Conservation (phyloP, 2,797 vertebrate species). For the Neomorphus geoffroyi region DNA sequence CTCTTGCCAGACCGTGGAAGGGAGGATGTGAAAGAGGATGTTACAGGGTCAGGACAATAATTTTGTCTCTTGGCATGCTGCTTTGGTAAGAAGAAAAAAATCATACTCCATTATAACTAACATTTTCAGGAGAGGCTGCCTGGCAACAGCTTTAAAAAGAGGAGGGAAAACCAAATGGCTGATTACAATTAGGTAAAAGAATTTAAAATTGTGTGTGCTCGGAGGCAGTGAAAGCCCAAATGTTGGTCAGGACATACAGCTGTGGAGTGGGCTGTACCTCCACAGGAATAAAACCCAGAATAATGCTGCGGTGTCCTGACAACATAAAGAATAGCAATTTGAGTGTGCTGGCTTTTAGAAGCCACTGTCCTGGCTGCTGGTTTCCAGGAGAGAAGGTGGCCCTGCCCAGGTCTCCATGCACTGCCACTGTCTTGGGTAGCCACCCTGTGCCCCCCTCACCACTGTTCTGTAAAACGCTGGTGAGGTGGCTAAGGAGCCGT, state of each 20-base stretch:
- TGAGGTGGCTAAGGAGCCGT: fast-evolving
- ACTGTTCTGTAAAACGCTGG: background rate
- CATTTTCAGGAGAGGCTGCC: background rate
- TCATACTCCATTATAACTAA: background rate
- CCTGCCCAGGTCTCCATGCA: background rate
- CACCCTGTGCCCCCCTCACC: fast-evolving
- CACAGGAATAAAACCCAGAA: background rate
- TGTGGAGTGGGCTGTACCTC: background rate
- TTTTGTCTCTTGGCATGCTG: slow-evolving; percentile 27
- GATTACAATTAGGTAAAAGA: background rate
- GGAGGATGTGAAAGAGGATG: slow-evolving; percentile 47
- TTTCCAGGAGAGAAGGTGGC: background rate
- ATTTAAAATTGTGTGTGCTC: background rate
- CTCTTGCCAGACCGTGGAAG: slow-evolving; percentile 3
- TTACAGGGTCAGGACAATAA: slow-evolving; percentile 26
- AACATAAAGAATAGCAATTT: background rate
- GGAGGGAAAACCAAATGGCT: background rate
- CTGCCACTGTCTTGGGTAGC: background rate
- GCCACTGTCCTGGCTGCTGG: background rate
- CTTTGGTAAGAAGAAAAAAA: slow-evolving; percentile 6
- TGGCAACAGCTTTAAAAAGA: background rate
- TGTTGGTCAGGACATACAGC: background rate
- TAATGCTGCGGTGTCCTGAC: background rate
- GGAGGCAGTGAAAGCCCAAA: background rate
- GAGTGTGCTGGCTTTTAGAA: background rate